Conservation (phyloP, 2,888 invertebrate species). For the Ophion slaviceki region DNA sequence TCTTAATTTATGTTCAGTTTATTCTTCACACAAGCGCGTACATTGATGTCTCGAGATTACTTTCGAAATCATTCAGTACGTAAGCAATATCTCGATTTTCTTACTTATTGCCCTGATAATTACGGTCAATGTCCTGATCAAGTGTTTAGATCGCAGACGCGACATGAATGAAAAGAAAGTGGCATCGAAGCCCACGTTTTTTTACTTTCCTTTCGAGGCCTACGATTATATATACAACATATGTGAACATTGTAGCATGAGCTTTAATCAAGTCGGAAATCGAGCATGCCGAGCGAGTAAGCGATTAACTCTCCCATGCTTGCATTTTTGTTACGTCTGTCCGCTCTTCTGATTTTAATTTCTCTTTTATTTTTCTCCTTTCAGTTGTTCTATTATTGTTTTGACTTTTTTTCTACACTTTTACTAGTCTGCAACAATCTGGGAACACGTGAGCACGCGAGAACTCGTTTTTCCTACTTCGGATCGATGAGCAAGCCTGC, state of each 20-base stretch:
- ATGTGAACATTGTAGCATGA: slow-evolving; percentile 37
- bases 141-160: background rate
- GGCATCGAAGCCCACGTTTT: background rate
- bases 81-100: background rate
- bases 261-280: slow-evolving; percentile 57
- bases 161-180: slow-evolving; percentile 18
- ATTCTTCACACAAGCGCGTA: too few relatives aligned
- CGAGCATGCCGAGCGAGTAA: slow-evolving; percentile 57
- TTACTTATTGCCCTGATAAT: slow-evolving; percentile 13
- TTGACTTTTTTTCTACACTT: slow-evolving; percentile 8
- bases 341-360: slow-evolving; percentile 30
- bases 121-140: slow-evolving; percentile 6
- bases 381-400: slow-evolving; percentile 11
- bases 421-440: slow-evolving; percentile 32
- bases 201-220: slow-evolving; percentile 8
- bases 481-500: slow-evolving; percentile 45
- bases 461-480: slow-evolving; percentile 35
- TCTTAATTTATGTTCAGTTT: too few relatives aligned
- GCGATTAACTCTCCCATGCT: slow-evolving; percentile 59
- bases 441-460: slow-evolving; percentile 55
- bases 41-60: too few relatives aligned
- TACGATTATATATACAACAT: slow-evolving; percentile 13
- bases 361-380: background rate
- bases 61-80: background rate
- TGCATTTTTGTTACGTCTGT: slow-evolving; percentile 53